phyloP scores from a whole-genome alignment of 2,888 invertebrate genomes.

The Agrotis puta region DNA sequence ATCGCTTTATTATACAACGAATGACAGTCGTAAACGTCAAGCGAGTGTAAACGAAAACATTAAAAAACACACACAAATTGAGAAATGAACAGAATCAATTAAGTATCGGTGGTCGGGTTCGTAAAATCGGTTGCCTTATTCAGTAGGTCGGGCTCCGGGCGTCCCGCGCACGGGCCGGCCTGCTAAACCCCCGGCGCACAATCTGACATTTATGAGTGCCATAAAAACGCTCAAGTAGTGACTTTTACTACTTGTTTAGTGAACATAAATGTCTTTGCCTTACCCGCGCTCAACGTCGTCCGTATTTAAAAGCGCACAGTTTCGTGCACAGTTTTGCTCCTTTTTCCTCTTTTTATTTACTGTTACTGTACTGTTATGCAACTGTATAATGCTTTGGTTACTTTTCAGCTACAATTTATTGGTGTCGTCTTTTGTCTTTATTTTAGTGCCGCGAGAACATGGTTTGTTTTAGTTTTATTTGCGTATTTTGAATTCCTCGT shows the following conservation, averaged over 20 bases:
- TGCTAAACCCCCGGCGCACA: conserved; percentile 88
- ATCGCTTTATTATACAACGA: conserved; percentile 74
- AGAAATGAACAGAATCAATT: conserved; percentile 85
- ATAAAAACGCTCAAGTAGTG: conserved; percentile 92
- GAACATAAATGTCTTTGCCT: conserved; percentile 92
- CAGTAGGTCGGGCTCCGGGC: conserved; percentile 66
- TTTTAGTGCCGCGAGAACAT: conserved; percentile 85
- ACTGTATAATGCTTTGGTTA: conserved; percentile 90
- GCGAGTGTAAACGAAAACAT: conserved; percentile 65
- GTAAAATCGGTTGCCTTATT: conserved; percentile 71
- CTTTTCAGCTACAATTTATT: conserved; percentile 89
- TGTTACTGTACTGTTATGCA: conserved; percentile 89
- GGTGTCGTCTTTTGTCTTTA: conserved; percentile 87
- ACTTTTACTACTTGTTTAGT: conserved; percentile 92
- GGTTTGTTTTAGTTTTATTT: conserved; percentile 83
- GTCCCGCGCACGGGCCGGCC: conserved; percentile 78
- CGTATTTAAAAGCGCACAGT: conserved; percentile 91
- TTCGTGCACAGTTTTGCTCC: conserved; percentile 88
- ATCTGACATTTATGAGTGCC: conserved; percentile 91
- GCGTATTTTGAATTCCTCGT: conserved; percentile 75
- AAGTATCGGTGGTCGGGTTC: conserved; percentile 72
- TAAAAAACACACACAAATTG: conserved; percentile 74
- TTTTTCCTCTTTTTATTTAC: conserved; percentile 89
- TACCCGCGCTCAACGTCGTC: conserved; percentile 89
- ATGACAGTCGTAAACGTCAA: conserved; percentile 72